Percentiles rank a stretch among this genome's conserved stretches.
Conservation (phyloP, 1,140 invertebrate species). For the Formica exsecta region DNA sequence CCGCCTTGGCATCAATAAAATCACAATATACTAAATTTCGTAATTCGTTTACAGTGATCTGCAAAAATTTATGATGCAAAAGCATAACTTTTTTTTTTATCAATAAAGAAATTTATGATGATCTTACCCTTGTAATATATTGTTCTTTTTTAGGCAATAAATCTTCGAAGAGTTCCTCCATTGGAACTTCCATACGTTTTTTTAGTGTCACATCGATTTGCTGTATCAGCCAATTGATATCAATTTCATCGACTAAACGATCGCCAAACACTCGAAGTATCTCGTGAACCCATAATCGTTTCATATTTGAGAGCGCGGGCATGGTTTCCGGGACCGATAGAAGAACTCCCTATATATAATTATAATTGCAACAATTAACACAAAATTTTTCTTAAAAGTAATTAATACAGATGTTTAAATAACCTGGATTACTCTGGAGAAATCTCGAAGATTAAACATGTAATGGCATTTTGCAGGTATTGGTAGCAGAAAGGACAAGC, state of each 20-base stretch:
- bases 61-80: not conserved
- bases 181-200: constrained; percentile 86
- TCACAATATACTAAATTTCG: constrained; percentile 97
- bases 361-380: not conserved
- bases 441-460: constrained; percentile 97
- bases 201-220: constrained; percentile 89
- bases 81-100: constrained; percentile 28
- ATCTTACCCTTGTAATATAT: not conserved
- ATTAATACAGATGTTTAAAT: not conserved
- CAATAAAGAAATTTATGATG: not conserved
- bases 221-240: constrained; percentile 93
- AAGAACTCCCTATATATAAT: constrained; percentile 91
- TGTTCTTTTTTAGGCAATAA: constrained; percentile 48
- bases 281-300: constrained; percentile 98
- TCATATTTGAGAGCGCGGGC: constrained; percentile 94
- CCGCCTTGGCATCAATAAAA: constrained; percentile 97
- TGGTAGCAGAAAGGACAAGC: constrained; percentile 93
- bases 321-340: constrained; percentile 97
- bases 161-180: constrained; percentile 85
- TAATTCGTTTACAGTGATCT: constrained; percentile 93
- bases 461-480: constrained; percentile 97
- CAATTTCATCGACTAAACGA: constrained; percentile 93
- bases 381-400: not conserved
- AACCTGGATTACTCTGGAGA: constrained; percentile 95
- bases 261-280: constrained; percentile 97